Base-by-base conservation (phyloP, 2,113 vertebrate genomes). In the Cheirogaleus medius region DNA sequence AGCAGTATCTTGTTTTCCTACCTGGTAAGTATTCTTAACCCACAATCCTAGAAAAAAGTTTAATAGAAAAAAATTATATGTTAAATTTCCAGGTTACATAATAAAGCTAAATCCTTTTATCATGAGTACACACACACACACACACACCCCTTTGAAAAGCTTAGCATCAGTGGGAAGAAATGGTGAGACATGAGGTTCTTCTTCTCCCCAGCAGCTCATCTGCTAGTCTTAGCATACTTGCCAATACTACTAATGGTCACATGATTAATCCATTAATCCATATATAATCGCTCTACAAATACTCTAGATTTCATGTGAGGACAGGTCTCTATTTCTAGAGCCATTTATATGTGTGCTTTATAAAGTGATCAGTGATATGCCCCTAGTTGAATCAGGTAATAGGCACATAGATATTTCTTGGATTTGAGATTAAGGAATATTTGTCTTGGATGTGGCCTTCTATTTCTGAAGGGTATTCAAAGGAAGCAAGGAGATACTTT, bases 1-100 rank as follows among this genome's bases (percentile, higher is more conserved):
- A 87, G 44, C 42, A 54, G 18, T 87, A 90, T 56, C 34, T 85
- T 92, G 54, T 54, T 94, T 95, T 86, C 3, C 60, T 92, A 47
- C 20, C 15, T 64, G 82, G 18, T 95, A 90, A 76, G 81, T 66
- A 87, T 73, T 94, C 63, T 92, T 95, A 78, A 89, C 15, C 34
- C 15, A 87, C 76, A 56, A 27, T 58, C 93, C 21, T 52, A 78
- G 23, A 92, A 83, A 86, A 56, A 94, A 84, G 17, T 77, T 95
- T 52, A 91, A 66, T 2, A 76, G 54, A 77, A 68, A 85, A 95
- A 94, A 87, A 66, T 71, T 84, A 29, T 18, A 60, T 77, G 34
- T 29, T 84, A 81, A 80, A 80, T 21, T 6, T 93, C 84, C 56
- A 80, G 15, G 71, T 87, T 87, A 49, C 4, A 80, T 9, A 83